Base-by-base conservation (phyloP, 2,113 vertebrate genomes). In the Trichomycterus rosablanca region DNA sequence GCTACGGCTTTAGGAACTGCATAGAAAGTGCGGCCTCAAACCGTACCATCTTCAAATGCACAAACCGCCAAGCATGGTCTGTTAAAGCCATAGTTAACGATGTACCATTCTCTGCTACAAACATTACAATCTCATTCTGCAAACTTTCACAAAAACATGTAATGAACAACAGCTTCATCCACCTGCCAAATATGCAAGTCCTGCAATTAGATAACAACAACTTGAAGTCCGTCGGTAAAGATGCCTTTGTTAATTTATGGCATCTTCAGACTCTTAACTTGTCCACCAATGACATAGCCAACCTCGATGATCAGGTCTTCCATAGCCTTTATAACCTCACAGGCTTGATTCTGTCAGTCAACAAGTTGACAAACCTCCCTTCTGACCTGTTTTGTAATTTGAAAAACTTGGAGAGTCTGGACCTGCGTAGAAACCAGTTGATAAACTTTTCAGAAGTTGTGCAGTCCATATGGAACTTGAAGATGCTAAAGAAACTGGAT, bases 1-100 rank as follows among this genome's bases (percentile, higher is more conserved):
- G 80, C 11, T 92, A 89, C 28, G 86, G 88, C 61, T 92, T 82
- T 68, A 67, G 39, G 1, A 89, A 89, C 76, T 93, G 90, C 70
- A 87, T 88, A 18, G 79, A 83, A 54, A 44, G 23, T 0, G 22
- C 44, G 0, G 2, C 24, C 40, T 5, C 28, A 7, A 20, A 67
- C 3, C 28, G 62, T 0, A 35, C 20, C 3, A 28, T 0, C 19
- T 91, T 88, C 66, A 74, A 32, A 1, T 92, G 91, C 60, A 24
- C 74, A 28, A 56, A 66, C 7, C 76, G 83, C 1, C 66, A 62
- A 12, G 39, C 66, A n/a, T 37, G 2, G 0, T 61, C 56, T 2
- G 45, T 85, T 14, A 2, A 6, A 2, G 43, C 2, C 1, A 77
- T 87, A 0, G 62, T 89, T 23, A 1, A 0, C 0, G 89, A 89